These are phyloP conservation scores for Patella vulgata DNA, from an alignment of 1,140 invertebrate genomes.

Conservation along the genomic window DNA sequence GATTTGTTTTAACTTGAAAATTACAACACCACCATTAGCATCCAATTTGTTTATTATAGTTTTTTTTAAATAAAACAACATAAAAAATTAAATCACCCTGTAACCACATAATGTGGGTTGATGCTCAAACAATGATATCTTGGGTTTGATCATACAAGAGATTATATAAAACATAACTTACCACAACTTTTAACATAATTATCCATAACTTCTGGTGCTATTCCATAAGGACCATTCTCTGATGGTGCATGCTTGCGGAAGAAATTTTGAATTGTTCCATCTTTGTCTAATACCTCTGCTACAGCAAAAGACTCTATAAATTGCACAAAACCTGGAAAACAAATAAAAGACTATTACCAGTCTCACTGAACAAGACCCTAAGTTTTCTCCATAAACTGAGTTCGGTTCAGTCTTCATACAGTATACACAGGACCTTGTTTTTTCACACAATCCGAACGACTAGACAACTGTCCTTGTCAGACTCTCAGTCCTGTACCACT, in stretches of 20 bases:
- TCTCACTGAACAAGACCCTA: background rate
- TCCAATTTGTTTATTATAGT: too few relatives aligned
- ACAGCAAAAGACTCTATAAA: constrained; percentile 95
- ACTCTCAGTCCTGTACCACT: too few relatives aligned
- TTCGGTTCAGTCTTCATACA: background rate
- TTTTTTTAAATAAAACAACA: too few relatives aligned
- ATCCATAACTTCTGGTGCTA: constrained; percentile 94
- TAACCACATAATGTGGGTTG: constrained; percentile 1
- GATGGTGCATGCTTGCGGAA: constrained; percentile 90
- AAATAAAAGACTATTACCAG: constrained; percentile 10
- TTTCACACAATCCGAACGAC: too few relatives aligned
- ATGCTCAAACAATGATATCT: too few relatives aligned
- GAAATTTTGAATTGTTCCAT: constrained; percentile 75
- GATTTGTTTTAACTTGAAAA: too few relatives aligned
- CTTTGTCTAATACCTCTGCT: constrained; percentile 87
- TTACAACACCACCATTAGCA: too few relatives aligned
- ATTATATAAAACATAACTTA: constrained; percentile 63
- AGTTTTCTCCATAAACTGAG: background rate
- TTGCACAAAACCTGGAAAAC: constrained; percentile 84
- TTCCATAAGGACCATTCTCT: constrained; percentile 88
- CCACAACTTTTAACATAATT: constrained; percentile 97
- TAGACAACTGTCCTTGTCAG: too few relatives aligned
- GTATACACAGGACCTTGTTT: too few relatives aligned
- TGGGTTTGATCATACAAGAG: too few relatives aligned
- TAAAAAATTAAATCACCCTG: background rate